Base-by-base conservation (phyloP, 2,888 invertebrate species). In the Drosophila dives region DNA sequence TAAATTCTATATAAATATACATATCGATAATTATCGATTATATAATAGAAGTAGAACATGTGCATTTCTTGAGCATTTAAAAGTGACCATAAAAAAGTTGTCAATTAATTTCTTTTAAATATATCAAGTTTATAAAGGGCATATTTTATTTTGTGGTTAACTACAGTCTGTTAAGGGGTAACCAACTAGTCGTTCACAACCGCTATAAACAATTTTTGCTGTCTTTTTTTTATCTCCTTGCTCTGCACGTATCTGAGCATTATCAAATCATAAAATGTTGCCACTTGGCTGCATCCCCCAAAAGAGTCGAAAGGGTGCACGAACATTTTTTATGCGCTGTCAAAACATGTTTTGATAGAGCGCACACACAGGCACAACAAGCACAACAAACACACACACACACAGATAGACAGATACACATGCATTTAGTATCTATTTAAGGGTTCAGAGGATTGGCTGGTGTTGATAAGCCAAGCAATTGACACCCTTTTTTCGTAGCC, bases 231-330 rank as follows among this genome's bases (percentile, higher is more conserved):
- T 55, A 55, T 55, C 3, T 50, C 12, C 20, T 67, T 36, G 33
- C n/a, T 61, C 29, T 54, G 49, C 70, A 65, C 89, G 36, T 90
- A 86, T 91, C 90, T 89, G 89, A 49, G 56, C 86, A 91, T 91
- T 91, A 91, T 92, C 91, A 90, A 91, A 91, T 91, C 92, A 91
- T 92, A 92, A 91, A 91, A 91, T 91, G 91, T 89, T 92, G 91
- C 88, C 92, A 91, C 92, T 92, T 91, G 91, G 78, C 72, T 63
- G 70, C 77, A 66, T 79, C 77, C 80, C 67, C 77, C 61, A 59
- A 53, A 59, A 64, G 17, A 38, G 26, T 38, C 45, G 64, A 78
- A 78, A 78, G 78, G 80, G 80, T 77, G 75, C 60, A 55, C 74
- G 82, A 80, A 83, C 80, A 92, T 92, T 91, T 91, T 91, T 91